These are phyloP conservation scores for Puffinus mauretanicus DNA, from an alignment of 2,113 vertebrate genomes.

Conservation along the genomic window DNA sequence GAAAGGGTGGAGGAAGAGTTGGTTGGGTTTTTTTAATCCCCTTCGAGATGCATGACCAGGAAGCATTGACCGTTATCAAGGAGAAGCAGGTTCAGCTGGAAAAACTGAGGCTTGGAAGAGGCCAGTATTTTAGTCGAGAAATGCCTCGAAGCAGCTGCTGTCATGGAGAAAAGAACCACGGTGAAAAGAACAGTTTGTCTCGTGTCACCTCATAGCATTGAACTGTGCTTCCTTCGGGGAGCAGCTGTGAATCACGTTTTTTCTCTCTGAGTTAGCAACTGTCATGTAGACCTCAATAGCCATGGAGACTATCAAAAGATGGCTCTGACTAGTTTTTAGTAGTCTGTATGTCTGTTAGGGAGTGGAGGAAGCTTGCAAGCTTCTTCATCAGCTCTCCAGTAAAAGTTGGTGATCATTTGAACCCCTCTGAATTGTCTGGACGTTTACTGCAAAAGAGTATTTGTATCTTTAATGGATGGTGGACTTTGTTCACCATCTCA, in stretches of 20 bases:
- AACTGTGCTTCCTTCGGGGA: neutral
- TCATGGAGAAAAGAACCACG: accelerated
- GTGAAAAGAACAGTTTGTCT: neutral
- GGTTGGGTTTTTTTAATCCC: accelerated
- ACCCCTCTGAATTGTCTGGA: neutral
- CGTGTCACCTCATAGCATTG: neutral
- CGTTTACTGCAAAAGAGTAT: neutral
- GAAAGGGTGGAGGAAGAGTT: neutral
- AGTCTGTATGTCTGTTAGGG: neutral
- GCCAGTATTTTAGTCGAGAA: neutral
- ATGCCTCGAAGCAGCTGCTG: neutral
- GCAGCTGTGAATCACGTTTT: neutral
- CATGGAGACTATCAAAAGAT: neutral
- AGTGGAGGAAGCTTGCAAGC: neutral
- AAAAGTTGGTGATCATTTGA: neutral
- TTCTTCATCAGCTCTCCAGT: neutral
- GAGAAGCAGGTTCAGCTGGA: neutral
- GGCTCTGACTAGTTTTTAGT: neutral
- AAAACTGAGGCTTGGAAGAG: neutral
- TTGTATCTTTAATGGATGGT: neutral
- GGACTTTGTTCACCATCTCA: neutral
- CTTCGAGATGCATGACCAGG: accelerated
- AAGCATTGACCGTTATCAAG: accelerated
- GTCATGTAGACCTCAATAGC: neutral
- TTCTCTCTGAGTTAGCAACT: neutral